Evolutionary conservation across 1,140 invertebrate genomes (phyloP).

Genomic region (Vanessa tameamea): DNA sequence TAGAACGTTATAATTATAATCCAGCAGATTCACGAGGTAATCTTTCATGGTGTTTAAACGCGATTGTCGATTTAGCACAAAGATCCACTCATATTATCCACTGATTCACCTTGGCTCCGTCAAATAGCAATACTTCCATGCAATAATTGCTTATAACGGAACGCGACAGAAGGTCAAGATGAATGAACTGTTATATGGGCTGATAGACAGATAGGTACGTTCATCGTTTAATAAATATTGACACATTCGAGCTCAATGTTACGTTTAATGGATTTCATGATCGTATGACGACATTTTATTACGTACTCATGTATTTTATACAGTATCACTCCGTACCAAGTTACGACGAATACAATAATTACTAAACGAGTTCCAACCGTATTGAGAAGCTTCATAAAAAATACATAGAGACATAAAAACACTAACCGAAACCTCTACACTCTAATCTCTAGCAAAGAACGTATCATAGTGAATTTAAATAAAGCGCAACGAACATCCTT

Average conservation of each 20-base stretch:
- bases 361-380: background rate
- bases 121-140: background rate
- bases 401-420: no score
- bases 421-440: no score
- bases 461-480: no score
- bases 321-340: constrained; percentile 1
- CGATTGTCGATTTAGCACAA: no score
- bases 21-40: no score
- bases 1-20: no score
- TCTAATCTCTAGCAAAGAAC: no score
- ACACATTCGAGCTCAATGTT: background rate
- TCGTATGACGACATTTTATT: background rate
- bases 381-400: no score
- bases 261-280: constrained; percentile 3
- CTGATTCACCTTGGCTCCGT: no score
- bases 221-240: background rate
- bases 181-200: background rate
- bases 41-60: no score
- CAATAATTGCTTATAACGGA: background rate
- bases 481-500: no score
- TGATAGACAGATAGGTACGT: background rate
- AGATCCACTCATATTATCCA: no score
- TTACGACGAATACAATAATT: background rate
- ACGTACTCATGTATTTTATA: background rate
- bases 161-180: background rate